A percentile compares a stretch with the other conserved stretches of the same genome.
phyloP scores from a whole-genome alignment of 2,888 invertebrate species.

The Dynastes maya region DNA sequence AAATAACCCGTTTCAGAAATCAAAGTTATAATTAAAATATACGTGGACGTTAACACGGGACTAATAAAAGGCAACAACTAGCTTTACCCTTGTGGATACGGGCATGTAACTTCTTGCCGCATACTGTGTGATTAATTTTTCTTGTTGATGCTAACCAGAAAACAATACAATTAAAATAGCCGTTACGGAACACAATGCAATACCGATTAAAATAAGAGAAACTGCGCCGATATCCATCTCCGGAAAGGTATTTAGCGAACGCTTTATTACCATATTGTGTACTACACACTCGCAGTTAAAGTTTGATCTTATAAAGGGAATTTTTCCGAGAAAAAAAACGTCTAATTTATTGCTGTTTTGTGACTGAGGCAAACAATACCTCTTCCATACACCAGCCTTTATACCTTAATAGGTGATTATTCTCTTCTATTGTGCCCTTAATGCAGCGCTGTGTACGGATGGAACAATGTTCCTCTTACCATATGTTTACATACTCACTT shows the following conservation, averaged over 20 bases:
- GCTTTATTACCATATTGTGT: conserved; percentile 58
- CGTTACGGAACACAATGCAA: conserved; percentile 53
- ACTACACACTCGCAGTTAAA: conserved; percentile 50
- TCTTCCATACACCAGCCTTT: conserved; percentile 51
- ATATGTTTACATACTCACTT: conserved; percentile 51
- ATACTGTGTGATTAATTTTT: conserved; percentile 42
- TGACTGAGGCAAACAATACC: conserved; percentile 54
- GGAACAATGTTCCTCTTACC: conserved; percentile 53
- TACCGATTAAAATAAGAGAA: conserved; percentile 50
- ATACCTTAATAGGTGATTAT: conserved; percentile 56
- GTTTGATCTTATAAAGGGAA: conserved; percentile 57
- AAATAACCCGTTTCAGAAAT: conserved; percentile 29
- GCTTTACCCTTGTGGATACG: conserved; percentile 20
- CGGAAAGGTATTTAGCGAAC: conserved; percentile 52
- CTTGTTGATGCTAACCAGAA: conserved; percentile 27
- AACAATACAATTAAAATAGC: conserved; percentile 55
- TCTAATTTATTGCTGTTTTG: conserved; percentile 56
- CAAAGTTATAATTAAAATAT: conserved; percentile 31
- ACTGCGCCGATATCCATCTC: conserved; percentile 54
- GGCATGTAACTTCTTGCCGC: conserved; percentile 23
- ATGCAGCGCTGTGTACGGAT: conserved; percentile 36
- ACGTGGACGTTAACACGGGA: background rate
- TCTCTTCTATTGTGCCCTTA: conserved; percentile 49
- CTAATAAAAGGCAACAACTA: conserved; percentile 28
- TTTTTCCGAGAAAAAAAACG: conserved; percentile 52